phyloP scores from a whole-genome alignment of 2,888 invertebrate genomes.

The Geotrupes spiniger region DNA sequence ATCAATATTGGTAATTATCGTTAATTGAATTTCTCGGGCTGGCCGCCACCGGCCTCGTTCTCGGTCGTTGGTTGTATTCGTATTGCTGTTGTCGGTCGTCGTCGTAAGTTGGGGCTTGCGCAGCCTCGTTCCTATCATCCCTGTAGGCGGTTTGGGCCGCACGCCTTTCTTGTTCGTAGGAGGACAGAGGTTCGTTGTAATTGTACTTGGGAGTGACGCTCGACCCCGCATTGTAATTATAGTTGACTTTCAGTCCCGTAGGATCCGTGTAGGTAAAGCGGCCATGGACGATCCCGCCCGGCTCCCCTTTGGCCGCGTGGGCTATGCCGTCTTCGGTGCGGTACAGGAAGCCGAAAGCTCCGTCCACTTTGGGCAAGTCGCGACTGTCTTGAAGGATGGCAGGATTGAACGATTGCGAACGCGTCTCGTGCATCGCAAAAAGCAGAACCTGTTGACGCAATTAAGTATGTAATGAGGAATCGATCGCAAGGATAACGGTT shows the following conservation, averaged over 20 bases:
- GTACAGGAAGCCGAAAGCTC: constrained; percentile 49
- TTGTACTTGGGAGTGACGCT: constrained; percentile 38
- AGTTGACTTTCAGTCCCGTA: constrained; percentile 49
- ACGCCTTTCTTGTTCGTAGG: constrained; percentile 14
- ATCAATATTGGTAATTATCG: constrained; percentile 9
- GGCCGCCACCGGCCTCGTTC: constrained; percentile 12
- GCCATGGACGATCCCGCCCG: constrained; percentile 46
- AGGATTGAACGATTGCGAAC: constrained; percentile 35
- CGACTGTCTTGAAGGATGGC: constrained; percentile 47
- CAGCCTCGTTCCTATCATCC: not conserved
- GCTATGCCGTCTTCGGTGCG: constrained; percentile 50
- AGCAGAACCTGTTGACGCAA: constrained; percentile 8
- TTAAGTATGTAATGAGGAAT: not conserved
- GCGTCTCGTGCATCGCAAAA: not conserved
- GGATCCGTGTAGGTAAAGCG: constrained; percentile 50
- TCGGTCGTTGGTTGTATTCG: constrained; percentile 9
- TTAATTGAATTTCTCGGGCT: constrained; percentile 13
- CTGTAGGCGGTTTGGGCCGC: not conserved
- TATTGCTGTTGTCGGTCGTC: constrained; percentile 10
- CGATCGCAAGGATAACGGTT: too few species aligned
- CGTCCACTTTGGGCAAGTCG: constrained; percentile 46
- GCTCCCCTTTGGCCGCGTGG: constrained; percentile 46
- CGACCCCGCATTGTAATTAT: constrained; percentile 48
- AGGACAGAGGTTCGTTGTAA: constrained; percentile 26
- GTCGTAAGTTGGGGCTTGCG: constrained; percentile 1